These are phyloP conservation scores for Paguma larvata DNA, from an alignment of 2,797 vertebrate species.

Conservation along the genomic window DNA sequence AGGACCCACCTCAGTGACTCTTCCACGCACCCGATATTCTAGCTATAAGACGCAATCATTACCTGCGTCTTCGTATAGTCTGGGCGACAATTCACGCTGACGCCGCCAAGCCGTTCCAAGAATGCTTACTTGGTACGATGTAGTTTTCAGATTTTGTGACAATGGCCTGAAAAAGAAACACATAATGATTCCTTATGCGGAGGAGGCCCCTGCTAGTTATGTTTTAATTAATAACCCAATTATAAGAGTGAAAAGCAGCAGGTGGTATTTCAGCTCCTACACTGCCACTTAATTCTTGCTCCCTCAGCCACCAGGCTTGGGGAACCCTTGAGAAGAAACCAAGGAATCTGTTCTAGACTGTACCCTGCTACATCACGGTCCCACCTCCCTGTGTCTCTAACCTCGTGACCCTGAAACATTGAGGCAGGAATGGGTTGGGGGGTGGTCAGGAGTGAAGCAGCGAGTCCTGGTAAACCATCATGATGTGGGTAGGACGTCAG, in stretches of 20 bases:
- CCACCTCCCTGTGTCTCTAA: not conserved
- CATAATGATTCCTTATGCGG: not conserved
- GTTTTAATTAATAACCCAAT: conserved; percentile 69
- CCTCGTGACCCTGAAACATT: not conserved
- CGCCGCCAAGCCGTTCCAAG: conserved; percentile 7
- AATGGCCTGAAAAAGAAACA: not conserved
- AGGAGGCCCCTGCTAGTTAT: not conserved
- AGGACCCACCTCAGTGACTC: fast-evolving
- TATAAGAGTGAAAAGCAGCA: not conserved
- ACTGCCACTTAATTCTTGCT: not conserved
- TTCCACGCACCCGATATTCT: not conserved
- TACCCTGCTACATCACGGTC: no score
- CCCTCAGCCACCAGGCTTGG: not conserved
- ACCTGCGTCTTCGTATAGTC: not conserved
- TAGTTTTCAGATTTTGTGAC: conserved; percentile 41
- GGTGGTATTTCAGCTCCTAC: not conserved
- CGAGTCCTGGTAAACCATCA: fast-evolving
- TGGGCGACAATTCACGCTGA: not conserved
- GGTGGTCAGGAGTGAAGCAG: not conserved
- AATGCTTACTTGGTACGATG: not conserved
- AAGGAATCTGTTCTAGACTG: not conserved
- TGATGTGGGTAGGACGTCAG: no score
- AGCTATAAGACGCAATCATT: not conserved
- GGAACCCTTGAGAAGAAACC: not conserved
- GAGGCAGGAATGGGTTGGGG: not conserved